These are phyloP conservation scores for Macrobrachium rosenbergii DNA, from an alignment of 1,140 invertebrate species.

Conservation along the genomic window DNA sequence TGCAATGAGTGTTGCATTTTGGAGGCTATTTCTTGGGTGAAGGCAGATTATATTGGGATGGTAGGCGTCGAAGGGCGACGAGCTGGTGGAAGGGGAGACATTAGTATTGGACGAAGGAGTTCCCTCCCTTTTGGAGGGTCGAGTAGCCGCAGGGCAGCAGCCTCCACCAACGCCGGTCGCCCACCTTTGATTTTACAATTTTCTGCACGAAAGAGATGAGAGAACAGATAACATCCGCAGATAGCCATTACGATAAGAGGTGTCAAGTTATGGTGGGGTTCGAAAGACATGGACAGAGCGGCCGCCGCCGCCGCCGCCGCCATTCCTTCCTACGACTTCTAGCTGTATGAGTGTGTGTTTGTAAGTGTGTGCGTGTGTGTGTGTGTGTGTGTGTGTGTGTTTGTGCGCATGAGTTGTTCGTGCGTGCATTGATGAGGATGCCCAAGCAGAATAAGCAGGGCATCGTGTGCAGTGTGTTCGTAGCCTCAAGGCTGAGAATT, in stretches of 20 bases:
- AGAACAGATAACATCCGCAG: conserved; percentile 53
- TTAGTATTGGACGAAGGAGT: conserved; percentile 14
- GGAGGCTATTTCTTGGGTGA: too few species aligned
- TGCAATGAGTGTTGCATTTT: background rate
- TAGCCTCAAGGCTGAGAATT: too few species aligned
- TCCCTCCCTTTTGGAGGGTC: conserved; percentile 8
- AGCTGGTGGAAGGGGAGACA: background rate
- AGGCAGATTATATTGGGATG: too few species aligned
- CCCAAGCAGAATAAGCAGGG: too few species aligned
- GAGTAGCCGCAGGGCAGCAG: conserved; percentile 8
- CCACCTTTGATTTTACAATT: conserved; percentile 62
- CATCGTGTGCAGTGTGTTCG: too few species aligned
- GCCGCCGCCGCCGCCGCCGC: background rate
- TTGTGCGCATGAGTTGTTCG: background rate
- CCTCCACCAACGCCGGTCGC: conserved; percentile 34
- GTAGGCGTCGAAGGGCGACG: too few species aligned
- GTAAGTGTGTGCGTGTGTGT: background rate
- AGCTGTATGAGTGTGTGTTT: background rate
- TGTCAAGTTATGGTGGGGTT: conserved; percentile 51
- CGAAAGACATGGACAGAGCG: conserved; percentile 8
- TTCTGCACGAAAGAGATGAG: conserved; percentile 63
- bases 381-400: background rate
- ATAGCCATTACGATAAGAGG: conserved; percentile 59
- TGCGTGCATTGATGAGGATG: background rate
- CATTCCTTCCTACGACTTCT: background rate